Percentiles rank a stretch among this genome's conserved stretches.
These are phyloP conservation scores for Alouatta palliata DNA, from an alignment of 2,113 vertebrate species.

Conservation along the genomic window DNA sequence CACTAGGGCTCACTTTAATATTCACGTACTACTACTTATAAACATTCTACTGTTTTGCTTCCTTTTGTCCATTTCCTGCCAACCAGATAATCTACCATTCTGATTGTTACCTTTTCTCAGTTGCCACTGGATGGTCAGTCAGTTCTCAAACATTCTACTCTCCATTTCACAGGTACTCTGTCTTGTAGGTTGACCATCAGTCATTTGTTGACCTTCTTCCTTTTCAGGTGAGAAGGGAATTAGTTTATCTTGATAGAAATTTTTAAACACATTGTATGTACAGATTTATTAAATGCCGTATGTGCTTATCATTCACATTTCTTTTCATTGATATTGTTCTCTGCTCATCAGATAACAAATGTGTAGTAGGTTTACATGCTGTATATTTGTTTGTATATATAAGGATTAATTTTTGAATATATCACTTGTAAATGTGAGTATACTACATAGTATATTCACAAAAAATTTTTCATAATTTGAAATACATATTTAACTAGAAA, in stretches of 20 bases:
- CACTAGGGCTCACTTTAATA: background rate
- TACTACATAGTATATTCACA: background rate
- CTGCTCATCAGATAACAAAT: background rate
- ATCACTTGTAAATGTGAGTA: background rate
- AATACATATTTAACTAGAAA: background rate
- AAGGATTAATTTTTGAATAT: background rate
- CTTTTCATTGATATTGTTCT: background rate
- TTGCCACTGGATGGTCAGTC: background rate
- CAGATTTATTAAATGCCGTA: background rate
- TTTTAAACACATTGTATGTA: background rate
- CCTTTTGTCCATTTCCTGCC: background rate
- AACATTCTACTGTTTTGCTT: background rate
- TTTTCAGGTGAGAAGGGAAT: background rate
- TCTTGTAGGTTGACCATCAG: background rate
- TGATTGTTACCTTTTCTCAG: background rate
- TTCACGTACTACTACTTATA: background rate
- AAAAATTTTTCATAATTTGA: background rate
- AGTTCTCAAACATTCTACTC: background rate
- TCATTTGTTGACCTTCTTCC: background rate
- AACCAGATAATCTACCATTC: background rate
- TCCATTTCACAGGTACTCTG: background rate
- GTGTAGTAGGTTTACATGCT: background rate
- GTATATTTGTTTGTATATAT: background rate
- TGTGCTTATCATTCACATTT: background rate
- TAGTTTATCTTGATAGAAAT: background rate